Conservation (phyloP, 2,113 vertebrate genomes). For the Daboia siamensis region DNA sequence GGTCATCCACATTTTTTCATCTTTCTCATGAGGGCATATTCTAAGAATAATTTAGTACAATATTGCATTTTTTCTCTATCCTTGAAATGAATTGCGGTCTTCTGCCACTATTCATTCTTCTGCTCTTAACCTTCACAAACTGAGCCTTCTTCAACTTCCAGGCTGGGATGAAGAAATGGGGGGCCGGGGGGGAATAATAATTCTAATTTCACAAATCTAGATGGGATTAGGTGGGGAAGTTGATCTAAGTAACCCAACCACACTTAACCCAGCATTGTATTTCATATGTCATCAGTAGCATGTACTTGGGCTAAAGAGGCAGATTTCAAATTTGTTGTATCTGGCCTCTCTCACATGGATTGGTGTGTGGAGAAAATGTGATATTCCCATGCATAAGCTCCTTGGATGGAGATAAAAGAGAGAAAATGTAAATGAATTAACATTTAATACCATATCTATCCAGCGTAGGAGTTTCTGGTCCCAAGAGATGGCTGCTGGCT, state of each 20-base stretch:
- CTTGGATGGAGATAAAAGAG: background rate
- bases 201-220: background rate
- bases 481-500: constrained; percentile 65
- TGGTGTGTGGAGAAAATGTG: background rate
- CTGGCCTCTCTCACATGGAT: background rate
- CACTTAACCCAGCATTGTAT: background rate
- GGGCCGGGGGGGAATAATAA: background rate
- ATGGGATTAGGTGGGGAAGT: background rate
- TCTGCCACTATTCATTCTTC: background rate
- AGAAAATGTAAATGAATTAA: background rate
- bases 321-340: background rate
- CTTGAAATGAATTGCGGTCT: too few species aligned
- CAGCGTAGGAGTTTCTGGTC: constrained; percentile 81
- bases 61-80: background rate
- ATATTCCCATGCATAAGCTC: background rate
- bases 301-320: background rate
- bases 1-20: background rate
- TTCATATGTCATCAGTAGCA: background rate
- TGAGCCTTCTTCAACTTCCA: background rate
- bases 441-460: constrained; percentile 78
- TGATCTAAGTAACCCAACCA: background rate
- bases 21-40: background rate
- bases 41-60: background rate
- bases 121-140: background rate
- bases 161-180: background rate